These are phyloP conservation scores for Aspidapion aeneum DNA, from an alignment of 2,888 invertebrate genomes.

Conservation along the genomic window DNA sequence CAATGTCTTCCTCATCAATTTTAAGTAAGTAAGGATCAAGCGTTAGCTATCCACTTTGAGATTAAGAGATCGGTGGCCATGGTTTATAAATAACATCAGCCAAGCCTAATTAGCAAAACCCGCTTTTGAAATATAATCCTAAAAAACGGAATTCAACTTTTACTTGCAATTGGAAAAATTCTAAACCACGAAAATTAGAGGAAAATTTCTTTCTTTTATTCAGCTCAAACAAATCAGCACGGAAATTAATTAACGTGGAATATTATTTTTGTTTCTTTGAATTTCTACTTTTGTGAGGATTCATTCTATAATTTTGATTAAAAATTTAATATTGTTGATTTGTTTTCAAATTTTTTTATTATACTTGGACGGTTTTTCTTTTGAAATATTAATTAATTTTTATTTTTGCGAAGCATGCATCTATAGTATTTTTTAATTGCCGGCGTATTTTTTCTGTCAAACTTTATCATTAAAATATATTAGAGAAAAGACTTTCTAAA, in stretches of 20 bases:
- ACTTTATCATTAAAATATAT: too few relatives aligned
- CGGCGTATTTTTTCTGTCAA: too few relatives aligned
- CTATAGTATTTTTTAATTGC: too few relatives aligned
- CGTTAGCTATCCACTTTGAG: too few relatives aligned
- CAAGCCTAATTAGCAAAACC: not conserved
- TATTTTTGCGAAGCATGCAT: too few relatives aligned
- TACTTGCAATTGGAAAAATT: too few relatives aligned
- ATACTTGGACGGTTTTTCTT: not conserved
- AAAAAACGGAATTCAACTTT: not conserved
- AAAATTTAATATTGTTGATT: constrained; percentile 45
- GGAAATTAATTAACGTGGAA: not conserved
- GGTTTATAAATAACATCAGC: too few relatives aligned
- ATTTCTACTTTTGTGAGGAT: not conserved
- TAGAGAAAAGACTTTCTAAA: too few relatives aligned
- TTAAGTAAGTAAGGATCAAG: too few relatives aligned
- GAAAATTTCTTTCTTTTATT: not conserved
- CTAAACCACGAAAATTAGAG: not conserved
- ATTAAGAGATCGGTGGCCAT: too few relatives aligned
- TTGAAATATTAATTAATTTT: not conserved
- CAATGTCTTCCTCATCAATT: too few relatives aligned
- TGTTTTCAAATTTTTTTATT: constrained; percentile 32
- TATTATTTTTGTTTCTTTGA: not conserved
- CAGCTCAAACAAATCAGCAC: not conserved
- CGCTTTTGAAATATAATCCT: not conserved
- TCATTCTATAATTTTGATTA: constrained; percentile 35